These are phyloP conservation scores for Pluvianellus socialis DNA, from an alignment of 2,113 vertebrate species.

Conservation along the genomic window DNA sequence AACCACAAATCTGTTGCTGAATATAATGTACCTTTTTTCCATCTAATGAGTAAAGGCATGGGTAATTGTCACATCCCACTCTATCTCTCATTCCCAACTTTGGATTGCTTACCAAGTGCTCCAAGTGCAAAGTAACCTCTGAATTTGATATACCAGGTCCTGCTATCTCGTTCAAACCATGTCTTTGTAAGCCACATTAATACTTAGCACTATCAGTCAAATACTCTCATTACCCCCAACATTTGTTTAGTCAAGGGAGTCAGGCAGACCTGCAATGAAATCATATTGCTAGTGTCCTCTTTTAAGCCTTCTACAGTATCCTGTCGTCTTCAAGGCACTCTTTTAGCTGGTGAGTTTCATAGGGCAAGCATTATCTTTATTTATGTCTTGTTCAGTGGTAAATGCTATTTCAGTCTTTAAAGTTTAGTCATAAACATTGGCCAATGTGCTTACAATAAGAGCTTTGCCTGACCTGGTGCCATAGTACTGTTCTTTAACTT, in stretches of 20 bases:
- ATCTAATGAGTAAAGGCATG: conserved; percentile 11
- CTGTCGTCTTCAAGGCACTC: neutral
- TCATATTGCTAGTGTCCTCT: neutral
- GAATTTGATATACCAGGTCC: neutral
- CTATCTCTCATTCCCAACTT: conserved; percentile 2
- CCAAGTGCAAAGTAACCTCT: conserved; percentile 10
- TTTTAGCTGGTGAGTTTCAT: neutral
- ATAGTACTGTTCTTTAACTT: neutral
- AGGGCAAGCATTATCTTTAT: neutral
- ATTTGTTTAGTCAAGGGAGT: neutral
- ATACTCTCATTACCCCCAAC: neutral
- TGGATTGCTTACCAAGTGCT: neutral
- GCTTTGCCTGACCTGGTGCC: neutral
- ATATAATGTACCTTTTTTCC: neutral
- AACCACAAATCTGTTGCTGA: conserved; percentile 27
- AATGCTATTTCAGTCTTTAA: neutral
- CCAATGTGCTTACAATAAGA: neutral
- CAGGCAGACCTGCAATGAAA: neutral
- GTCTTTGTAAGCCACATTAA: neutral
- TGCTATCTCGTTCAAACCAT: neutral
- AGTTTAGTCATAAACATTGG: neutral
- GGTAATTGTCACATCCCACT: conserved; percentile 25
- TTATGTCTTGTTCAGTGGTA: neutral
- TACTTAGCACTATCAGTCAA: neutral
- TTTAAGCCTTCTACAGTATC: neutral